A percentile compares a stretch with the other conserved stretches of the same genome.
Evolutionary conservation across 2,113 vertebrate genomes (phyloP).

Genomic region (Gavialis gangeticus): DNA sequence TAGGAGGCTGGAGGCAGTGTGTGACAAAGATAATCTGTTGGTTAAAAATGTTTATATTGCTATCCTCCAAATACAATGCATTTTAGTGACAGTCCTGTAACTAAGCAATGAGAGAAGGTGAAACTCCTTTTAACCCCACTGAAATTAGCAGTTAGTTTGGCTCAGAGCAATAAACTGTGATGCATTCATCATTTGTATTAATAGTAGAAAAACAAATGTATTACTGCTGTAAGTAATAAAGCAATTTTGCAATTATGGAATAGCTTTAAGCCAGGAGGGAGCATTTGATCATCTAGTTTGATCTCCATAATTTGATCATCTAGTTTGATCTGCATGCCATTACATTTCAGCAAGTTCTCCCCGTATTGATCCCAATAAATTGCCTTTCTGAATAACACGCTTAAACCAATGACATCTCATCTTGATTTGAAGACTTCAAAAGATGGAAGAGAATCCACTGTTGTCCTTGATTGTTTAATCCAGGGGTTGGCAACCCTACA

Average conservation of each 20-base stretch:
- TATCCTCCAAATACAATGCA: background rate
- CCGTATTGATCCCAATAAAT: background rate
- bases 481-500: background rate
- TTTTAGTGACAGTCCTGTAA: background rate
- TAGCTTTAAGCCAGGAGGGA: background rate
- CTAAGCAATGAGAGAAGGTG: background rate
- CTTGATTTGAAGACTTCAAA: background rate
- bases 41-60: background rate
- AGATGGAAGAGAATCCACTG: background rate
- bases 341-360: background rate
- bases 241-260: background rate
- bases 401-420: background rate
- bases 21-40: background rate
- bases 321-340: background rate
- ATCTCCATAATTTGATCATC: background rate
- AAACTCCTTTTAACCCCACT: background rate
- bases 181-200: background rate
- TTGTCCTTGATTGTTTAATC: background rate
- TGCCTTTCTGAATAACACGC: too few species aligned
- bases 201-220: background rate
- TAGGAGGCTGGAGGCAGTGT: accelerated
- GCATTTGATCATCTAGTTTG: background rate
- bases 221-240: constrained; percentile 3
- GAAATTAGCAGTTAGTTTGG: background rate
- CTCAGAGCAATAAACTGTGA: background rate